Evolutionary conservation across 2,888 invertebrate species (phyloP).

Genomic region (Ferdinandea cuprea): DNA sequence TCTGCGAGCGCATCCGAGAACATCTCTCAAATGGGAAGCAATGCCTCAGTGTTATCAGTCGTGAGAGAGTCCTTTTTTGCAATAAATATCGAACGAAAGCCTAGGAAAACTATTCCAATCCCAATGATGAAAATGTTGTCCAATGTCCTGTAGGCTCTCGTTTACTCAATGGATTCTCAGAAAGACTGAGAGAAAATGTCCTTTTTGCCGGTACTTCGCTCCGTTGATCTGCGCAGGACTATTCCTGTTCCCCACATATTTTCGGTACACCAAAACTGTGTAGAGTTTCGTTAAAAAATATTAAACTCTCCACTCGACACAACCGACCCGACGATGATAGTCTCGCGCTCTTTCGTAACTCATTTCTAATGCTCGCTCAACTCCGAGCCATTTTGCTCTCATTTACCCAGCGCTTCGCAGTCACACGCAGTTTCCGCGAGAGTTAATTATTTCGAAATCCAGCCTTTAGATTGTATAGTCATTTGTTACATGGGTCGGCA

Average conservation of each 20-base stretch:
- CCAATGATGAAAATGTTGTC: conserved; percentile 64
- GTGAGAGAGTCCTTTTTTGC: neutral
- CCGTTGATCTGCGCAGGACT: conserved; percentile 36
- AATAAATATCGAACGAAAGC: no score
- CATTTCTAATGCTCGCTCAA: conserved; percentile 22
- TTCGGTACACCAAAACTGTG: conserved; percentile 51
- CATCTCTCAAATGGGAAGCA: conserved; percentile 19
- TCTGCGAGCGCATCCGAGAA: conserved; percentile 10
- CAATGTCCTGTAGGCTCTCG: conserved; percentile 19
- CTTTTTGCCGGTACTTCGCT: neutral
- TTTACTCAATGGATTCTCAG: no score
- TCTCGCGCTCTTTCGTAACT: conserved; percentile 8
- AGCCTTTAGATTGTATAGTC: conserved; percentile 60
- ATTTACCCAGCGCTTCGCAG: conserved; percentile 43
- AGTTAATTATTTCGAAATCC: conserved; percentile 72
- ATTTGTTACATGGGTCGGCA: conserved; percentile 64
- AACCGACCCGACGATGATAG: no score
- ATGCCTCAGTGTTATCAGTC: conserved; percentile 50
- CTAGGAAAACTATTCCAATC: conserved; percentile 39
- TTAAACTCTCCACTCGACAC: conserved; percentile 52
- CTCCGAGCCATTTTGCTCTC: conserved; percentile 13
- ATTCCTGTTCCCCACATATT: conserved; percentile 10
- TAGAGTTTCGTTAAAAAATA: conserved; percentile 61
- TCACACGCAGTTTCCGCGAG: conserved; percentile 67
- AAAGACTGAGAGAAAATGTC: conserved; percentile 22